Evolutionary conservation across 2,888 invertebrate genomes (phyloP).

Genomic region (Morpho helenor): DNA sequence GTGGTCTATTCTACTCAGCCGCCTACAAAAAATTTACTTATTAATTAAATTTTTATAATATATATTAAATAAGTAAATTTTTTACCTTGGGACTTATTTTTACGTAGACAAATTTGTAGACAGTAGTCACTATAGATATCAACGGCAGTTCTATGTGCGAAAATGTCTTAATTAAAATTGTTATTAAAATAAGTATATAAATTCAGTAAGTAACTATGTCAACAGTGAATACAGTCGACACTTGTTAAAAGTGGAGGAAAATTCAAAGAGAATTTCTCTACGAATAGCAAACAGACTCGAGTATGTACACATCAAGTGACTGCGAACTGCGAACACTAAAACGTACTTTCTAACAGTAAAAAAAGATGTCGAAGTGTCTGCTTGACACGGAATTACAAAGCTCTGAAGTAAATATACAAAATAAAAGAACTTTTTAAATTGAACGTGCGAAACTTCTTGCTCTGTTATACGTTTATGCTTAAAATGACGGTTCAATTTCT

Average conservation of each 20-base stretch:
- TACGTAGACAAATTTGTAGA: too few relatives aligned
- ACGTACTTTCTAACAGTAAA: not conserved
- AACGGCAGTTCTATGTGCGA: too few relatives aligned
- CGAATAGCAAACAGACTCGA: conserved; percentile 7
- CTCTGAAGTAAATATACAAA: conserved; percentile 1
- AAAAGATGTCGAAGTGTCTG: conserved; percentile 7
- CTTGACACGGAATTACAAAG: conserved; percentile 8
- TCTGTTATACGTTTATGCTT: too few relatives aligned
- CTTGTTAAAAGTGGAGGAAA: conserved; percentile 4
- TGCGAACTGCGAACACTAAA: conserved; percentile 1
- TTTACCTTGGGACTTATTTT: too few relatives aligned
- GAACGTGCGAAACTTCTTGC: too few relatives aligned
- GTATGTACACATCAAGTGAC: conserved; percentile 7
- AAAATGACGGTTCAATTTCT: too few relatives aligned
- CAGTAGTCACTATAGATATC: too few relatives aligned
- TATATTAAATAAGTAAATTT: too few relatives aligned
- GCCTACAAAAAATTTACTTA: too few relatives aligned
- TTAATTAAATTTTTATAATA: too few relatives aligned
- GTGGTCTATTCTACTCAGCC: too few relatives aligned
- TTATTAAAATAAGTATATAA: conserved; percentile 1
- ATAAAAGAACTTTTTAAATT: not conserved
- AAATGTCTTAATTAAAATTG: too few relatives aligned
- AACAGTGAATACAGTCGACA: conserved; percentile 3
- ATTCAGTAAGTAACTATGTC: conserved; percentile 8
- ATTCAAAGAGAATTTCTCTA: conserved; percentile 10